Conservation (phyloP, 30 jellyfish, hydroid and myxozoan species). For the Sanderia malayensis region DNA sequence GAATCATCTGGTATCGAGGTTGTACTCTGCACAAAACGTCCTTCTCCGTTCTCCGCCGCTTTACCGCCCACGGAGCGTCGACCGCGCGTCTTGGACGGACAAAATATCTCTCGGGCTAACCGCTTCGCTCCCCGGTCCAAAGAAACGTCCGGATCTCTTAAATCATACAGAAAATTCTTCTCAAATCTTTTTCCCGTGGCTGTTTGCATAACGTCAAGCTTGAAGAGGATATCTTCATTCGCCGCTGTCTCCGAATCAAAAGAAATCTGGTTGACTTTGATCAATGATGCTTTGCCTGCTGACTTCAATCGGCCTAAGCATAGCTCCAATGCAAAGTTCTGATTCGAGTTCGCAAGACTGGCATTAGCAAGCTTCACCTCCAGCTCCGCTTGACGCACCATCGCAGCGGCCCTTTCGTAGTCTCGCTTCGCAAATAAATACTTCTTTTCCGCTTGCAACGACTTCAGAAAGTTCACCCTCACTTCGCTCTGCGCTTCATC, state of each 20-base stretch:
- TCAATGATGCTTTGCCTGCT: too few species aligned
- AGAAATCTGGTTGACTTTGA: constrained; percentile 5
- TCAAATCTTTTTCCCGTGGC: not conserved
- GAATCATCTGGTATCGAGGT: constrained; percentile 16
- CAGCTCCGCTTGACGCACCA: constrained; percentile 20
- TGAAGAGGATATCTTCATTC: constrained; percentile 18
- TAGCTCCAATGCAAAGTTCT: constrained; percentile 36
- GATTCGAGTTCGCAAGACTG: constrained; percentile 21
- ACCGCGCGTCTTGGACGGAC: constrained; percentile 20
- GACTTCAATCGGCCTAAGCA: constrained; percentile 18
- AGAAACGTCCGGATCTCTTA: constrained; percentile 42
- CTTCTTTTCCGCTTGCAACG: constrained; percentile 32
- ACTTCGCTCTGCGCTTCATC: constrained; percentile 11
- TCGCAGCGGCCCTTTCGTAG: constrained; percentile 29
- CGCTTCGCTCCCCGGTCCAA: constrained; percentile 24
- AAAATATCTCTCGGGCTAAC: constrained; percentile 31
- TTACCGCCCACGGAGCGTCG: constrained; percentile 33
- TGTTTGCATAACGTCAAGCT: constrained; percentile 5
- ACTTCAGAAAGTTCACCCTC: not conserved
- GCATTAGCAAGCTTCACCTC: constrained; percentile 31
- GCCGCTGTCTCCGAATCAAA: constrained; percentile 31
- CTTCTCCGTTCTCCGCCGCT: constrained; percentile 1
- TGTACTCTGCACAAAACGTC: constrained; percentile 5
- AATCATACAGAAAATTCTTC: constrained; percentile 17
- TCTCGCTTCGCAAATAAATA: constrained; percentile 19